Evolutionary conservation across 2,797 vertebrate species (phyloP).

Genomic region (Mycteria americana): DNA sequence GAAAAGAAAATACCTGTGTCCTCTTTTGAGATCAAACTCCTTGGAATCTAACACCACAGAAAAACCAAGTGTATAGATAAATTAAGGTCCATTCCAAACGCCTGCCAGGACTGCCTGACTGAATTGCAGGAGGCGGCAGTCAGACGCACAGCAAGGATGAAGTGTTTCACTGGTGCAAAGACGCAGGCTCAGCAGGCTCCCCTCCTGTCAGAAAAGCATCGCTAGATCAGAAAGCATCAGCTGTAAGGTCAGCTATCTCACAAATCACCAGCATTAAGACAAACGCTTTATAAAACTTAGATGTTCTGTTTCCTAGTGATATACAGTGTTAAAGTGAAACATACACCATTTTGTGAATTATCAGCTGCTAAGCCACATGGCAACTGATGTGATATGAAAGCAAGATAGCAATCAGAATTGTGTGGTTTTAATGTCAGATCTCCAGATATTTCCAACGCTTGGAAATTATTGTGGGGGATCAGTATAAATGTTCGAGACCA

Average conservation of each 20-base stretch:
- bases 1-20: not conserved
- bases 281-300: not conserved
- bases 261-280: not conserved
- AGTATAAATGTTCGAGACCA: not conserved
- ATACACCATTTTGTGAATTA: not conserved
- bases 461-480: not conserved
- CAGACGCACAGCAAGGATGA: not conserved
- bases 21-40: not conserved
- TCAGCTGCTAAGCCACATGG: conserved; percentile 2
- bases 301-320: conserved; percentile 32
- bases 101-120: not conserved
- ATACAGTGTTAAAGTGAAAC: not conserved
- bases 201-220: not conserved
- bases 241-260: not conserved
- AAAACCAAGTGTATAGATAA: not conserved
- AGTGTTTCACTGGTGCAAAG: not conserved
- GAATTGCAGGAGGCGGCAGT: not conserved
- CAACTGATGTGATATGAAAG: not conserved
- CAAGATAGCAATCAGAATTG: not conserved
- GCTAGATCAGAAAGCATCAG: not conserved
- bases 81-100: not conserved
- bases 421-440: not conserved
- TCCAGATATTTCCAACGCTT: not conserved
- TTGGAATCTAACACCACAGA: not conserved
- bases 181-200: not conserved